Percentiles rank a stretch among this genome's conserved stretches.
Evolutionary conservation across 2,797 vertebrate species (phyloP).

Genomic region (Bradypodion ventrale): DNA sequence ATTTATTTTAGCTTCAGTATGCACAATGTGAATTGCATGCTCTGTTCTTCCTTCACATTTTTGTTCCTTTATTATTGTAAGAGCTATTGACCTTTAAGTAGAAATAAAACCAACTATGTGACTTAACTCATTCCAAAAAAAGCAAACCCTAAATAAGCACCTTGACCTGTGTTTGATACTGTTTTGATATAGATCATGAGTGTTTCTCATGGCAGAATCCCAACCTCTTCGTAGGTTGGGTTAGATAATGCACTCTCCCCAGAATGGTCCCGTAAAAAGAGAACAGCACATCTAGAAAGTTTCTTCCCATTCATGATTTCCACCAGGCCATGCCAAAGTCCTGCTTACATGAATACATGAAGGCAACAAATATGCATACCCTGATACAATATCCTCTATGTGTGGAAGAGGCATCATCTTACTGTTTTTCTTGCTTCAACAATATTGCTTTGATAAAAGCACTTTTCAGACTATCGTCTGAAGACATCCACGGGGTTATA

Average conservation of each 20-base stretch:
- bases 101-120: background rate
- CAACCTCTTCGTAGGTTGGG: background rate
- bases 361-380: background rate
- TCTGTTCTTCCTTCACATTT: background rate
- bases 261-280: background rate
- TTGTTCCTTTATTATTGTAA: background rate
- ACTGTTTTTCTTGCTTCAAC: background rate
- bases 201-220: background rate
- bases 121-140: background rate
- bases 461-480: background rate
- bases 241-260: background rate
- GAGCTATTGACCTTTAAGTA: background rate
- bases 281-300: background rate
- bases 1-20: background rate
- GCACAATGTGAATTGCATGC: background rate
- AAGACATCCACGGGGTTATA: background rate
- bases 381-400: background rate
- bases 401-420: no score
- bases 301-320: background rate
- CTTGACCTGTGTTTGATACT: background rate
- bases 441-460: background rate
- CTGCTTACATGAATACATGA: no score
- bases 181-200: background rate
- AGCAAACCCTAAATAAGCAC: background rate
- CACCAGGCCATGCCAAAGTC: background rate